Evolutionary conservation across 2,113 vertebrate genomes (phyloP).

Genomic region (Ivindomyrus marchei): DNA sequence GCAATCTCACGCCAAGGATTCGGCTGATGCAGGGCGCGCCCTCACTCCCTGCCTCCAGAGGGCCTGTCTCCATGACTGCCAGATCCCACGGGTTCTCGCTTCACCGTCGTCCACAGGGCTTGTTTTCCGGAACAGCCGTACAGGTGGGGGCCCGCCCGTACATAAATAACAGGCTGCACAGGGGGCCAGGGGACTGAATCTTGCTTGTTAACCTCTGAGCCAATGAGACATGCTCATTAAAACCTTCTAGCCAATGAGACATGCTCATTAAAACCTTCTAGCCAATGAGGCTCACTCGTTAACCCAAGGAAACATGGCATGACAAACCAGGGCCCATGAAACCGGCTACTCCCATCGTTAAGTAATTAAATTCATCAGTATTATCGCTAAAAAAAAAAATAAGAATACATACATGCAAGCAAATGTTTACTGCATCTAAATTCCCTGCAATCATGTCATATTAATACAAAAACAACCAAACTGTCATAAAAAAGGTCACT

Average conservation of each 20-base stretch:
- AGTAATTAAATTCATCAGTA: neutral
- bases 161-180: neutral
- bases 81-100: neutral
- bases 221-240: neutral
- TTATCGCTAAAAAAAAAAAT: neutral
- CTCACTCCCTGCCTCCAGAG: neutral
- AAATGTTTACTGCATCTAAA: neutral
- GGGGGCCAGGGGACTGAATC: neutral
- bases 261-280: neutral
- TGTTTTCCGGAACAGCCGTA: neutral
- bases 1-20: neutral
- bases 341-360: neutral
- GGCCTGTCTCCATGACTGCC: neutral
- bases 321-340: neutral
- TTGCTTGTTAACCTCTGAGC: neutral
- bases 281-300: neutral
- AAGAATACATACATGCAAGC: neutral
- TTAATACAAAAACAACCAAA: neutral
- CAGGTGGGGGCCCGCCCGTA: neutral
- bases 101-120: neutral
- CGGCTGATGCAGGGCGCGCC: neutral
- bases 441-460: neutral
- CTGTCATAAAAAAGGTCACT: neutral
- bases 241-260: neutral
- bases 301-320: neutral